These are phyloP conservation scores for Cossypha heuglini DNA, from an alignment of 2,797 vertebrate genomes.

Conservation along the genomic window DNA sequence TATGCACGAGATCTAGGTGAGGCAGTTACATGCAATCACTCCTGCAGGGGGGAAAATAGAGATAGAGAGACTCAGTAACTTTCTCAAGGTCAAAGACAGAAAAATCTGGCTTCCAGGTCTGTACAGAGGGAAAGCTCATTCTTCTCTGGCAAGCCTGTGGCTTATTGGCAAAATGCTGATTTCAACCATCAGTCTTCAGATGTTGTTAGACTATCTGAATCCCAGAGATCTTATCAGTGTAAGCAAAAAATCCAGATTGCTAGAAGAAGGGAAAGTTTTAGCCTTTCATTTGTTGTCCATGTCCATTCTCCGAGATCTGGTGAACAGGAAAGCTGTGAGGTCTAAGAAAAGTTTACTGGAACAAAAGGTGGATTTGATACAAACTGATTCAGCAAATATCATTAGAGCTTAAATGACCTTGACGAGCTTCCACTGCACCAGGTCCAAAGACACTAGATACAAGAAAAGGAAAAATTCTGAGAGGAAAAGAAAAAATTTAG, in stretches of 20 bases:
- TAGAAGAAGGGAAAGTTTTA: not conserved
- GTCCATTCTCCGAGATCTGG: not conserved
- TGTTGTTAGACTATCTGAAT: not conserved
- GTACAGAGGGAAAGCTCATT: not conserved
- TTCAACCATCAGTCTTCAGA: not conserved
- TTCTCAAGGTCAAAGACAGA: constrained; percentile 21
- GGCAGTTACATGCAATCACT: not conserved
- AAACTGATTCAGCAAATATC: not conserved
- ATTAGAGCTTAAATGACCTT: not conserved
- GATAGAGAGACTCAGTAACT: not conserved
- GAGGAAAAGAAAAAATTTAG: not conserved
- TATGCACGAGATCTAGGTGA: not conserved
- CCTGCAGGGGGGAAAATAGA: not conserved
- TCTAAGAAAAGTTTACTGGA: not conserved
- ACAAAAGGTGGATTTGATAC: not conserved
- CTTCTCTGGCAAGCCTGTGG: not conserved
- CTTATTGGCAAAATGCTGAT: not conserved
- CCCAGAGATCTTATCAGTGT: not conserved
- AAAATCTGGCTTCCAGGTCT: not conserved
- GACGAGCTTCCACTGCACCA: not conserved
- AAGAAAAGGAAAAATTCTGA: not conserved
- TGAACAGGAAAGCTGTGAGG: not conserved
- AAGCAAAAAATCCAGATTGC: not conserved
- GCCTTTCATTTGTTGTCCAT: not conserved
- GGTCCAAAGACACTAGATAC: not conserved